phyloP scores from a whole-genome alignment of 1,140 invertebrate species.

The Phymorhynchus buccinoides region DNA sequence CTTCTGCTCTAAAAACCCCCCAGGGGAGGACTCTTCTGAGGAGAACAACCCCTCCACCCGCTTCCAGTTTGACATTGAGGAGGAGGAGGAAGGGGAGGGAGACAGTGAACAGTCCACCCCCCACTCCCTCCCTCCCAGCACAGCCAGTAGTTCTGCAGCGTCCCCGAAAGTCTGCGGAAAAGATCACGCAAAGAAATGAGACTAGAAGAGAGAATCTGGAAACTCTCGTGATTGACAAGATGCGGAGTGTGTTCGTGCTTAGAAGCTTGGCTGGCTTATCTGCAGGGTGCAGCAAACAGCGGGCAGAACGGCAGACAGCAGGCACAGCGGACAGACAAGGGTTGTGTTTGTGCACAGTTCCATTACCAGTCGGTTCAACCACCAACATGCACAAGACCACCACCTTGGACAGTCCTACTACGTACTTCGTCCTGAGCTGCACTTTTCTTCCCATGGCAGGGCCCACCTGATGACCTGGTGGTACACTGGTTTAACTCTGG shows the following conservation, averaged over 20 bases:
- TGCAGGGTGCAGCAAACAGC: not conserved
- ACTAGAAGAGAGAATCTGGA: not conserved
- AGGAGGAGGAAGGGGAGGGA: slow-evolving; percentile 51
- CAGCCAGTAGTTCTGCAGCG: not conserved
- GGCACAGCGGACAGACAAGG: not conserved
- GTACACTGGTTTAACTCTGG: not conserved
- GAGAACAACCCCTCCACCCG: slow-evolving; percentile 45
- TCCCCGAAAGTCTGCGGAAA: not conserved
- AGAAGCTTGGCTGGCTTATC: slow-evolving; percentile 1
- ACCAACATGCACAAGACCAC: not conserved
- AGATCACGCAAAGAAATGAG: slow-evolving; percentile 20
- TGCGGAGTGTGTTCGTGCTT: not conserved
- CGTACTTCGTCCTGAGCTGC: not conserved
- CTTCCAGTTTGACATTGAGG: slow-evolving; percentile 66
- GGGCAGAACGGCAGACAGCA: too few species aligned
- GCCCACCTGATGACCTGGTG: not conserved
- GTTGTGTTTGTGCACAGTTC: not conserved
- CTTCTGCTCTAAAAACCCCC: slow-evolving; percentile 60
- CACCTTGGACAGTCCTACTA: too few species aligned
- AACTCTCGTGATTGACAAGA: too few species aligned
- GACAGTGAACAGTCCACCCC: slow-evolving; percentile 42
- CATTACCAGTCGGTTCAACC: not conserved
- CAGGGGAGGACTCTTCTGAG: slow-evolving; percentile 65
- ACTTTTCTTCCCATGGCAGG: not conserved
- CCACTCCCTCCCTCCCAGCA: not conserved